Conservation (phyloP, 2,113 vertebrate genomes). For the Cromileptes altivelis region DNA sequence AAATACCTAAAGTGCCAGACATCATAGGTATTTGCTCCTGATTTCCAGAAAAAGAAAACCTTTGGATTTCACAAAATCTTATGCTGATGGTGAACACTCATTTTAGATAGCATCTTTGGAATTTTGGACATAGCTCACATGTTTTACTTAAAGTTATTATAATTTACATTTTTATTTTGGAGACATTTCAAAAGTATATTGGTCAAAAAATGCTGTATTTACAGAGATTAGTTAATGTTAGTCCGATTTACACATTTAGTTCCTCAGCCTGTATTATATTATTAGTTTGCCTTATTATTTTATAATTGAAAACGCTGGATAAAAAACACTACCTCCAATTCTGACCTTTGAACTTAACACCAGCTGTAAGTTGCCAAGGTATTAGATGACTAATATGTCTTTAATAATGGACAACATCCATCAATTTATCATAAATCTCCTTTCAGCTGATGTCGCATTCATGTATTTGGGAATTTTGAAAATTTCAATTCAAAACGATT, state of each 20-base stretch:
- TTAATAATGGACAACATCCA: conserved; percentile 4
- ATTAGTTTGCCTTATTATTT: neutral
- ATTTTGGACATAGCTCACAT: neutral
- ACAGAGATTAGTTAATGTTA: neutral
- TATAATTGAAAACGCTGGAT: neutral
- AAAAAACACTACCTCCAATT: neutral
- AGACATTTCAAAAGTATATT: neutral
- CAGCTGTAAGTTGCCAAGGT: neutral
- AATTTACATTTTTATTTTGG: neutral
- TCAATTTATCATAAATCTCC: neutral
- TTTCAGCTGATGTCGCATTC: conserved; percentile 20
- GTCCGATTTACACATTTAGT: neutral
- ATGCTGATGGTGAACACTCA: neutral
- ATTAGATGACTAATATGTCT: conserved; percentile 17
- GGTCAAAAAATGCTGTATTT: neutral
- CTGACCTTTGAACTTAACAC: conserved; percentile 12
- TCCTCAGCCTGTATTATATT: neutral
- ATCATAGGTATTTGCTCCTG: too few relatives aligned
- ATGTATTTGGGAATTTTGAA: rapidly evolving
- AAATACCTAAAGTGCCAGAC: neutral
- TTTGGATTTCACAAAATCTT: neutral
- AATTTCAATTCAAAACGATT: neutral
- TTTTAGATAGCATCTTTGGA: neutral
- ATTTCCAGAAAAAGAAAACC: neutral
- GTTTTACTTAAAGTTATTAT: neutral